Evolutionary conservation across 2,888 invertebrate genomes (phyloP), one percentile per base, ranked within the genome.

Genomic region (Megaustenia siamemsis): DNA sequence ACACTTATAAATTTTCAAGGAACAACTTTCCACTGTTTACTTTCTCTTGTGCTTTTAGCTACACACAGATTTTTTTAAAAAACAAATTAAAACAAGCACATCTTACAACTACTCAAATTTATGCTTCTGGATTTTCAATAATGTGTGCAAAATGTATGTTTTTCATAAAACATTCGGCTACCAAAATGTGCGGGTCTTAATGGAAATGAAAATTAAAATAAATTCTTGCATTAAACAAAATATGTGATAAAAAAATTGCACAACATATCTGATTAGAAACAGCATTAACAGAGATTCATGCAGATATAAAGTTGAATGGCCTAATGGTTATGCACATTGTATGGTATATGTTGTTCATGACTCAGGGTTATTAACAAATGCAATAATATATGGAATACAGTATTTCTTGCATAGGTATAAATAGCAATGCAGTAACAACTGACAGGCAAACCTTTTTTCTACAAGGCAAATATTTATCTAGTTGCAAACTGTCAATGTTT

Each of bases 261-360:
- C 73, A 49, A 73, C 73, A 73, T 21, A 28, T 49, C 49, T 73
- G 28, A 49, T 73, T 49, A 49, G 49, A 73, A 73, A 73, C 49
- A 49, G 73, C n/a, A 24, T 49, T 73, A 73, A 73, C 73, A 73
- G 73, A 49, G 73, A 49, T 32, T 32, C 73, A 73, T 73, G 73
- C 73, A 73, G 49, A 73, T 73, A 73, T 15, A 45, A 32, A 32
- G 32, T 73, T 32, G 28, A 73, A 73, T 45, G 35, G 15, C 49
- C 32, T 49, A 45, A 18, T 24, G 43, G 24, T 49, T 73, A 49
- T 69, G 49, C 73, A 73, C 49, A 73, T 73, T 45, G 28, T 32
- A 28, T 49, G 12, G 45, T 71, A 8, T 71, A n/a, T 43, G 8
- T 69, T 69, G 12, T 69, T 38, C 69, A 24, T 69, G 69, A 69